phyloP scores from a whole-genome alignment of 2,797 vertebrate genomes.

The Periparus ater region DNA sequence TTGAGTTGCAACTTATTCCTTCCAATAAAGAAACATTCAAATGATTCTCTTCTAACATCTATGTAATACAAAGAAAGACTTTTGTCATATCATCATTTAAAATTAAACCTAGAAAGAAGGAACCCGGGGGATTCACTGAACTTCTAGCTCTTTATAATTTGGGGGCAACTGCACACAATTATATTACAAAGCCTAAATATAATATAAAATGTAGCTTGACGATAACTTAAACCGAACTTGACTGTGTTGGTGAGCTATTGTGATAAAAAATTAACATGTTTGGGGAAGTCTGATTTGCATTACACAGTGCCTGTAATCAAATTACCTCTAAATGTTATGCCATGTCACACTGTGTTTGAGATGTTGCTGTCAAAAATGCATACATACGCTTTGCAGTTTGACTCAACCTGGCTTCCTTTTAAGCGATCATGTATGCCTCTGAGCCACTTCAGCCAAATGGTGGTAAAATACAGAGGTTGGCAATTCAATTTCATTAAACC shows the following conservation, averaged over 20 bases:
- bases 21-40: background rate
- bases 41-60: background rate
- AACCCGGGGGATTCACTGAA: background rate
- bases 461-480: slow-evolving; percentile 65
- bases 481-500: slow-evolving; percentile 67
- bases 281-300: slow-evolving; percentile 64
- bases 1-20: background rate
- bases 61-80: background rate
- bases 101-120: slow-evolving; percentile 8
- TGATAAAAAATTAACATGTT: slow-evolving; percentile 53
- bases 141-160: background rate
- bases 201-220: background rate
- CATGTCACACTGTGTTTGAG: slow-evolving; percentile 45
- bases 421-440: slow-evolving; percentile 42
- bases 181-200: background rate
- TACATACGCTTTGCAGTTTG: slow-evolving; percentile 20
- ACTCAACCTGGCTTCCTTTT: slow-evolving; percentile 55
- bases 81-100: background rate
- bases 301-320: slow-evolving; percentile 65
- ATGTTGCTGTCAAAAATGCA: slow-evolving; percentile 54
- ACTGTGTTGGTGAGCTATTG: slow-evolving; percentile 20
- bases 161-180: background rate
- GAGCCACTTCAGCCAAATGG: slow-evolving; percentile 68
- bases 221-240: background rate
- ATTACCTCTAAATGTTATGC: slow-evolving; percentile 61